Percentiles rank a stretch among this genome's conserved stretches.
These are phyloP conservation scores for Magallana ariakensis DNA, from an alignment of 1,140 invertebrate genomes.

Conservation along the genomic window DNA sequence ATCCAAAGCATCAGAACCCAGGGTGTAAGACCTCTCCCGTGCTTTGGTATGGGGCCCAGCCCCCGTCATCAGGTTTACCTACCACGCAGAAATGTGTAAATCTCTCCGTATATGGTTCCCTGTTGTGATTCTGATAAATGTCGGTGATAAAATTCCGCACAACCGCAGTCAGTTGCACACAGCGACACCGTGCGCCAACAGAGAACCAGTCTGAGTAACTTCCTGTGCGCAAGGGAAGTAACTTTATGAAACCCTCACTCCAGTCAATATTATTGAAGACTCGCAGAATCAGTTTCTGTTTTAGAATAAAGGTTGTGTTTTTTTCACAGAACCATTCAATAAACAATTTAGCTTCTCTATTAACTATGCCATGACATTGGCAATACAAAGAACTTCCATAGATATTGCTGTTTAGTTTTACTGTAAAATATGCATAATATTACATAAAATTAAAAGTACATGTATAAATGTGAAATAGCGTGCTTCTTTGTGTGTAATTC, in stretches of 20 bases:
- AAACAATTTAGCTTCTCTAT: no score
- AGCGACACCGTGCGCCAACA: neutral
- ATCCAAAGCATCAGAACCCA: neutral
- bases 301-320: no score
- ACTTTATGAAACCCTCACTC: neutral
- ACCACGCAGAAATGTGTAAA: constrained; percentile 6
- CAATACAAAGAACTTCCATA: no score
- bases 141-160: constrained; percentile 16
- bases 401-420: no score
- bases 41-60: neutral
- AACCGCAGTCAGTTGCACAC: constrained; percentile 1
- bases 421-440: no score
- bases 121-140: constrained; percentile 22
- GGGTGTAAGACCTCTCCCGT: neutral
- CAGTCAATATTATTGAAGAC: no score
- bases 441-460: no score
- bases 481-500: no score
- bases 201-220: neutral
- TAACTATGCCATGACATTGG: no score
- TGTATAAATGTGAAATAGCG: no score
- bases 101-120: constrained; percentile 30
- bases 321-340: no score
- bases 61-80: neutral
- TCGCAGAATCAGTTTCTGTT: no score
- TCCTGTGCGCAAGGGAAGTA: neutral